These are phyloP conservation scores for Tenthredo amoena DNA, from an alignment of 2,888 invertebrate species.

Conservation along the genomic window DNA sequence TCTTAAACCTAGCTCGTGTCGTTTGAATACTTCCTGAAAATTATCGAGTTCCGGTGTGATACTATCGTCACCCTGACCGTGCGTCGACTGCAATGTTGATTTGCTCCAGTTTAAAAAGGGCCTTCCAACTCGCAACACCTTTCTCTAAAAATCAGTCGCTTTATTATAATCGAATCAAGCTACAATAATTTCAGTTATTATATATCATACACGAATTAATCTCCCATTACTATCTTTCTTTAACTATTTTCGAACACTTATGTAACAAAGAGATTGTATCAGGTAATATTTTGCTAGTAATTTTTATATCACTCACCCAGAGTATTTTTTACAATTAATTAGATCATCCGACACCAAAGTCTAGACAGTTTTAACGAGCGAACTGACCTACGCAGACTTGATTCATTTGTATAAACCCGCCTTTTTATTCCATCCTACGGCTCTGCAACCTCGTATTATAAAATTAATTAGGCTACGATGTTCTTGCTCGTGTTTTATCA, in stretches of 20 bases:
- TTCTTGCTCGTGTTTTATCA: neutral
- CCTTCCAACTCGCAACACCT: neutral
- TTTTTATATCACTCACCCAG: neutral
- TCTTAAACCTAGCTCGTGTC: neutral
- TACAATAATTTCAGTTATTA: neutral
- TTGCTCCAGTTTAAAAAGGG: slow-evolving; percentile 15
- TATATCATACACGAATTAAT: neutral
- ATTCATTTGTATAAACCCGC: slow-evolving; percentile 20
- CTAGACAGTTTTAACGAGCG: slow-evolving; percentile 50
- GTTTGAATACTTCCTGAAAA: slow-evolving; percentile 33
- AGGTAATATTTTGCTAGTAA: neutral
- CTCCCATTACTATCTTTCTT: neutral
- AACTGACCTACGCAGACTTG: slow-evolving; percentile 38
- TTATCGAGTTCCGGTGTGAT: slow-evolving; percentile 18
- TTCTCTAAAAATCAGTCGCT: neutral
- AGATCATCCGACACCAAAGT: slow-evolving; percentile 20
- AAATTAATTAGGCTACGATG: slow-evolving; percentile 40
- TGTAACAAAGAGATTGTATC: neutral
- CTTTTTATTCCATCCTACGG: neutral
- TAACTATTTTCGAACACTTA: neutral
- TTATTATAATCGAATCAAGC: neutral
- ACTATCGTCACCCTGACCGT: neutral
- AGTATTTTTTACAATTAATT: neutral
- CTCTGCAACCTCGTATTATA: neutral
- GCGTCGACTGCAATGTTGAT: neutral